Conservation (phyloP, 2,797 vertebrate species). For the Rhincodon typus region DNA sequence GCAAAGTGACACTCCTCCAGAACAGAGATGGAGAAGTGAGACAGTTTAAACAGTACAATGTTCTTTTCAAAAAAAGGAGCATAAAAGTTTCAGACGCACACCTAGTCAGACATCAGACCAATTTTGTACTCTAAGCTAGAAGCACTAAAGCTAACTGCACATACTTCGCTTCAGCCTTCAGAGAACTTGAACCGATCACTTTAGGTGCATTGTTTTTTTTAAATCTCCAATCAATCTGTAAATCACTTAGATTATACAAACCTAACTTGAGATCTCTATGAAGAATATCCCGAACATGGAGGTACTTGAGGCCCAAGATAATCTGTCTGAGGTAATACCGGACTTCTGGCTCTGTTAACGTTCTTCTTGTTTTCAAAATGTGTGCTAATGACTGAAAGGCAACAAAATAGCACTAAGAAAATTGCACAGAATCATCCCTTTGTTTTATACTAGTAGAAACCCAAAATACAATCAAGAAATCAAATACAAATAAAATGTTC, state of each 20-base stretch:
- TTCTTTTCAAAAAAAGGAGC: no score
- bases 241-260: slow-evolving; percentile 49
- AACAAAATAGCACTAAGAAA: slow-evolving; percentile 35
- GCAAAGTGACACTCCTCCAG: not conserved
- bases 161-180: not conserved
- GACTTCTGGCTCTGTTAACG: slow-evolving; percentile 89
- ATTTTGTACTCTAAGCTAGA: not conserved
- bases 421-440: not conserved
- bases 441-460: no score
- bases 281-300: slow-evolving; percentile 86
- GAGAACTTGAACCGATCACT: not conserved
- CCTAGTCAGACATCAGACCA: not conserved
- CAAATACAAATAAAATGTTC: no score
- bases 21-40: not conserved
- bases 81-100: not conserved
- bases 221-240: no score
- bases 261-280: slow-evolving; percentile 96
- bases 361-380: slow-evolving; percentile 95
- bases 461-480: no score
- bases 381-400: slow-evolving; percentile 84
- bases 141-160: not conserved
- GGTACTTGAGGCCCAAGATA: slow-evolving; percentile 90
- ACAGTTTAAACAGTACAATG: not conserved
- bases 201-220: no score
- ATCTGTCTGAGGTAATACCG: slow-evolving; percentile 96